phyloP scores from a whole-genome alignment of 2,113 vertebrate species.

The Rostratula benghalensis region DNA sequence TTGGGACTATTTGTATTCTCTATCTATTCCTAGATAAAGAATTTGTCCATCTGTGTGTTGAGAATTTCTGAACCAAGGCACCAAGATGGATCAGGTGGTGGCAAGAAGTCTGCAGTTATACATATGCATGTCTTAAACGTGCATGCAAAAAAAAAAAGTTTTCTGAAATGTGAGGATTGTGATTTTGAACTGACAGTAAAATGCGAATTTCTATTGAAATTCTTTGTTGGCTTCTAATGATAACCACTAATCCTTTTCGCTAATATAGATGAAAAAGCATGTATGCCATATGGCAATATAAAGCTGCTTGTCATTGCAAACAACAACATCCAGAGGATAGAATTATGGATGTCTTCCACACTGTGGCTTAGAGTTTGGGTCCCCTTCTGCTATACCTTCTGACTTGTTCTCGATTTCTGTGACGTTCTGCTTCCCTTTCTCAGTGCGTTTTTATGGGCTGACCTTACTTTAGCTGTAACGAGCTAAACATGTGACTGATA shows the following conservation, averaged over 20 bases:
- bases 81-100: not conserved
- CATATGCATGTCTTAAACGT: not conserved
- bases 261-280: not conserved
- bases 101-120: not conserved
- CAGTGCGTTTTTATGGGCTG: not conserved
- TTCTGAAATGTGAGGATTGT: not conserved
- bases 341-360: not conserved
- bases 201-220: not conserved
- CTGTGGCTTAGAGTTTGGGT: not conserved
- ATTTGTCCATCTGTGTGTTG: not conserved
- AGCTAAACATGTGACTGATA: not conserved
- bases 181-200: not conserved
- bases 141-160: not conserved
- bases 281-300: not conserved
- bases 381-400: not conserved
- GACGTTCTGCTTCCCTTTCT: not conserved
- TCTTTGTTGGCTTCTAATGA: not conserved
- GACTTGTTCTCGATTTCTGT: not conserved
- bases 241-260: not conserved
- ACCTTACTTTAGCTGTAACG: not conserved
- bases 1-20: not conserved
- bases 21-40: not conserved
- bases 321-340: not conserved
- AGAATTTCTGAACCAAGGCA: not conserved
- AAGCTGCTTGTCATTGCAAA: not conserved